Percentiles rank a stretch among this genome's conserved stretches.
These are phyloP conservation scores for Microctenopoma lineatum DNA, from an alignment of 2,797 vertebrate genomes.

Conservation along the genomic window DNA sequence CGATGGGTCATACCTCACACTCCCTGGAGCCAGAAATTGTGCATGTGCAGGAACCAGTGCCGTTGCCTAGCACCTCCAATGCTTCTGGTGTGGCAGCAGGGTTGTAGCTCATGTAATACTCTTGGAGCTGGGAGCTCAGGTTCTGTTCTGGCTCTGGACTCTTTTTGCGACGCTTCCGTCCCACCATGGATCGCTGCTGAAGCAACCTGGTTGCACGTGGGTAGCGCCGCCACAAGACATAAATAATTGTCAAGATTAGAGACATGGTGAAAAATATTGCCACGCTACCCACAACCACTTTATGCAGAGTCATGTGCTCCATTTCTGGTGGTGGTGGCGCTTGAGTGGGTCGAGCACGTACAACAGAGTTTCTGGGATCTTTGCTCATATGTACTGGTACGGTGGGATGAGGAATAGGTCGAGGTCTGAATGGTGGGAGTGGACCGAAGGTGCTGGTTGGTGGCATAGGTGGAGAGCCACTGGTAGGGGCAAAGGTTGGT, in stretches of 20 bases:
- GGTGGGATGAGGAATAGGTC: constrained; percentile 87
- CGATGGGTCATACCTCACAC: constrained; percentile 97
- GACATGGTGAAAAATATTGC: constrained; percentile 95
- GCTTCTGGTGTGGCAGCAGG: constrained; percentile 93
- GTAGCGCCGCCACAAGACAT: constrained; percentile 96
- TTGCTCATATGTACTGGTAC: constrained; percentile 83
- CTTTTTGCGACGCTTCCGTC: constrained; percentile 96
- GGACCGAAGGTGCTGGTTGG: constrained; percentile 84
- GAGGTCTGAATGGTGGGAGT: constrained; percentile 81
- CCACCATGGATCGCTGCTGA: constrained; percentile 92
- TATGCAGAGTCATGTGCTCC: constrained; percentile 96
- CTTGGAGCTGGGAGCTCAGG: constrained; percentile 98
- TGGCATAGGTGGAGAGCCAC: constrained; percentile 78
- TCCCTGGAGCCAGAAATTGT: constrained; percentile 99
- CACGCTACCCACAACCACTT: constrained; percentile 97
- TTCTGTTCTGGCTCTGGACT: constrained; percentile 95
- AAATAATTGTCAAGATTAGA: constrained; percentile 94
- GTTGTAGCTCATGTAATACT: constrained; percentile 99
- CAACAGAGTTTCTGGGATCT: constrained; percentile 78
- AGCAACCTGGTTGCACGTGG: constrained; percentile 92
- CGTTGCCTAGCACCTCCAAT: constrained; percentile 98
- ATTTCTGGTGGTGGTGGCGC: constrained; percentile 88
- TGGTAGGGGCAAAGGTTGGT: constrained; percentile 74
- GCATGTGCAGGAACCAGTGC: constrained; percentile 98
- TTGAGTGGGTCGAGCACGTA: constrained; percentile 79